These are phyloP conservation scores for Crotalus helleri DNA, from an alignment of 2,113 vertebrate genomes.

Conservation along the genomic window DNA sequence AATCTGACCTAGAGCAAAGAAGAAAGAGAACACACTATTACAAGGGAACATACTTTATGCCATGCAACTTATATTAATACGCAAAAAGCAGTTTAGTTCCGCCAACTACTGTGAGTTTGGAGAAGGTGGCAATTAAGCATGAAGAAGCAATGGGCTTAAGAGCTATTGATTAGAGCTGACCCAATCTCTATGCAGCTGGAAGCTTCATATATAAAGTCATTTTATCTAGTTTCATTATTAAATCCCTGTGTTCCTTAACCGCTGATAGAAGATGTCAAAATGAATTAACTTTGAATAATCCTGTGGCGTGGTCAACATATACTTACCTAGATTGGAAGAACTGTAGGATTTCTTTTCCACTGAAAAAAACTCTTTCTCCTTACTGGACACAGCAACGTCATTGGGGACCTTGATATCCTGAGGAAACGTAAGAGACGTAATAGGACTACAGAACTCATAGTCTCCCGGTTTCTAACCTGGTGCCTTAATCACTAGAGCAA, in stretches of 20 bases:
- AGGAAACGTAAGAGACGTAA: conserved; percentile 83
- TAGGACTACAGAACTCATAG: conserved; percentile 50
- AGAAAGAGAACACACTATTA: conserved; percentile 9
- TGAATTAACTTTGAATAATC: background rate
- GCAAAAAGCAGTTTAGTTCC: background rate
- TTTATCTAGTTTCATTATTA: background rate
- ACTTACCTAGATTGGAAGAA: conserved; percentile 80
- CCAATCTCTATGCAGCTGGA: background rate
- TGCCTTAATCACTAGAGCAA: background rate
- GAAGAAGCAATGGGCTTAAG: background rate
- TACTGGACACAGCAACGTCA: conserved; percentile 59
- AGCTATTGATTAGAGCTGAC: background rate
- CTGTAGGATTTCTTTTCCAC: conserved; percentile 75
- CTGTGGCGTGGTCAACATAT: background rate
- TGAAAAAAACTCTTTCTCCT: conserved; percentile 66
- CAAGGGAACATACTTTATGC: background rate
- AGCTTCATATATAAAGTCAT: background rate
- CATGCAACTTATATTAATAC: background rate
- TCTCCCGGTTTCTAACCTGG: background rate
- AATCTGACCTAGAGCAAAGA: conserved; percentile 76
- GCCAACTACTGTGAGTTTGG: background rate
- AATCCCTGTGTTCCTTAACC: background rate
- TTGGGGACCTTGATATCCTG: conserved; percentile 74
- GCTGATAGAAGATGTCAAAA: background rate
- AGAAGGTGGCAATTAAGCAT: background rate